Conservation (phyloP, 2,888 invertebrate species). For the Dioctria rufipes region DNA sequence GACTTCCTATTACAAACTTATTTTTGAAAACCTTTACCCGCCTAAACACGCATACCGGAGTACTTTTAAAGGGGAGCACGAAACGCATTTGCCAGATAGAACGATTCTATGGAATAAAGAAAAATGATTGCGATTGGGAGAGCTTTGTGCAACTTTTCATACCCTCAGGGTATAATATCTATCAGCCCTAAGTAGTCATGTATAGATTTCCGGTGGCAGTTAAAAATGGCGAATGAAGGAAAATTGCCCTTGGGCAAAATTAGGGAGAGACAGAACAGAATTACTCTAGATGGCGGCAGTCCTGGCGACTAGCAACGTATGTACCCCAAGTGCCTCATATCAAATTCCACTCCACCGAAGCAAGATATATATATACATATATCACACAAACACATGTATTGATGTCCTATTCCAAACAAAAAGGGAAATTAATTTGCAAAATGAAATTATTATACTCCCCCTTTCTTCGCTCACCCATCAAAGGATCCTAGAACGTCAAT, state of each 20-base stretch:
- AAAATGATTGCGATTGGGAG: no score
- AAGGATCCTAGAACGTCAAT: not conserved
- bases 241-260: not conserved
- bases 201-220: conserved; percentile 44
- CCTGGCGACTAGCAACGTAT: no score
- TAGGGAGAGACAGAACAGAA: conserved; percentile 1
- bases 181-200: conserved; percentile 46
- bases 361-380: not conserved
- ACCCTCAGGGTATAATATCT: conserved; percentile 48
- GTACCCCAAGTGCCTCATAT: not conserved
- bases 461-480: not conserved
- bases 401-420: not conserved
- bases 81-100: conserved; percentile 8
- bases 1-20: conserved; percentile 23
- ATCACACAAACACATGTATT: no score
- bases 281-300: conserved; percentile 15
- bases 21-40: conserved; percentile 33
- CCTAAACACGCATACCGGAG: conserved; percentile 43
- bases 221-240: not conserved
- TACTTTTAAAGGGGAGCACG: conserved; percentile 5
- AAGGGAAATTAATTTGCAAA: conserved; percentile 47
- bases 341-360: not conserved
- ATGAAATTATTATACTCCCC: conserved; percentile 32
- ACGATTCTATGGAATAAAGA: not conserved
- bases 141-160: conserved; percentile 50